Conservation (phyloP, 2,888 invertebrate genomes). For the Epiblema foenella region DNA sequence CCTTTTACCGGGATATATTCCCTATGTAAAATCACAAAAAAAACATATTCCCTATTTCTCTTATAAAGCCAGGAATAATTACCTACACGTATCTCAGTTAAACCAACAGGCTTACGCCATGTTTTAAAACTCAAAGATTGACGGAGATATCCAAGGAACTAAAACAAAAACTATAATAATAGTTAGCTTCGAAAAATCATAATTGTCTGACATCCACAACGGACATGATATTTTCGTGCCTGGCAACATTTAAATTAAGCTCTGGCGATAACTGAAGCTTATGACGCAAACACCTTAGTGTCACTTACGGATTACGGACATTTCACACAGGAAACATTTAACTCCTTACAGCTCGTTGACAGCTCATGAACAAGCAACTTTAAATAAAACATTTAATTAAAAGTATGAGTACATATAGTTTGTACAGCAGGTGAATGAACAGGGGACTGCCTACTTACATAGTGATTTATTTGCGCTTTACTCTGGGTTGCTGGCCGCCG, state of each 20-base stretch:
- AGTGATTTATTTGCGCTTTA: slow-evolving; percentile 72
- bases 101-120: neutral
- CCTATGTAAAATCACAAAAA: slow-evolving; percentile 44
- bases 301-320: slow-evolving; percentile 9
- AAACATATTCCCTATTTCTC: slow-evolving; percentile 19
- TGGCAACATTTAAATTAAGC: slow-evolving; percentile 38
- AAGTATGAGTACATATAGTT: slow-evolving; percentile 48
- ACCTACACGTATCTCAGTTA: slow-evolving; percentile 13
- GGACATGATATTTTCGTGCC: slow-evolving; percentile 24
- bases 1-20: slow-evolving; percentile 47
- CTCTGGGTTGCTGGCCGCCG: slow-evolving; percentile 53
- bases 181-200: slow-evolving; percentile 10
- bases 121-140: neutral
- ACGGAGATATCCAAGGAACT: neutral
- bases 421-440: slow-evolving; percentile 68
- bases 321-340: slow-evolving; percentile 27
- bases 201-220: slow-evolving; percentile 25
- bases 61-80: slow-evolving; percentile 22
- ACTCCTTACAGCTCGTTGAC: slow-evolving; percentile 13
- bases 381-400: slow-evolving; percentile 50
- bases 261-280: slow-evolving; percentile 22
- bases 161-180: slow-evolving; percentile 7
- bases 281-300: slow-evolving; percentile 24
- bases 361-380: slow-evolving; percentile 44
- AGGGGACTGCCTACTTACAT: slow-evolving; percentile 57